These are phyloP conservation scores for Prorops nasuta DNA, from an alignment of 1,140 invertebrate species.

Conservation along the genomic window DNA sequence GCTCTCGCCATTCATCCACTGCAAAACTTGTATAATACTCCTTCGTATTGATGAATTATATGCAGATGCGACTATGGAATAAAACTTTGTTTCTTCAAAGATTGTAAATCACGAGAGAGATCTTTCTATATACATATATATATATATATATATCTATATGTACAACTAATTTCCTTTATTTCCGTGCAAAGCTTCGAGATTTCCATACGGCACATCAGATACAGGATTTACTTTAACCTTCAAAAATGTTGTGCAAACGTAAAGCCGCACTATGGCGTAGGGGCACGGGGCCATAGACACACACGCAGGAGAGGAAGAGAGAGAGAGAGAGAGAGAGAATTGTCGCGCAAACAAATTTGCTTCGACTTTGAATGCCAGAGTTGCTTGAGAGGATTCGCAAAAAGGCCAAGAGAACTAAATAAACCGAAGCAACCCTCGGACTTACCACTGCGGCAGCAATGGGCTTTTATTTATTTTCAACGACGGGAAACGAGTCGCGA, in stretches of 20 bases:
- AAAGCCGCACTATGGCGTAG: too few relatives aligned
- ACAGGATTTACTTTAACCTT: neutral
- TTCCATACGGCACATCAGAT: neutral
- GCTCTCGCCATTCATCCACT: neutral
- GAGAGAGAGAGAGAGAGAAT: neutral
- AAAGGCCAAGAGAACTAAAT: too few relatives aligned
- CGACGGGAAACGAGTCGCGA: slow-evolving; percentile 1
- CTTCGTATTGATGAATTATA: too few relatives aligned
- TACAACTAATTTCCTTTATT: neutral
- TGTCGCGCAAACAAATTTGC: slow-evolving; percentile 13
- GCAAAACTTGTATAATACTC: neutral
- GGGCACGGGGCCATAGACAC: too few relatives aligned
- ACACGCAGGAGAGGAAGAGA: neutral
- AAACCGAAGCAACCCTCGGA: neutral
- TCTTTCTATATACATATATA: neutral
- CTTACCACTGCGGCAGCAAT: too few relatives aligned
- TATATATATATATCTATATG: neutral
- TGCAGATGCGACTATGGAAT: too few relatives aligned
- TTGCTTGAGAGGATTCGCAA: neutral
- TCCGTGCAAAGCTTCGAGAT: neutral
- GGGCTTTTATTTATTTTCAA: slow-evolving; percentile 22
- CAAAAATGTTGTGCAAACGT: too few relatives aligned
- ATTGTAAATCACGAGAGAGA: neutral
- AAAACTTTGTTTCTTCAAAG: too few relatives aligned
- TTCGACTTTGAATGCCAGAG: slow-evolving; percentile 7